Evolutionary conservation across 2,113 vertebrate genomes (phyloP), one percentile per base, ranked within the genome.

Genomic region (Corythornis vintsioides): DNA sequence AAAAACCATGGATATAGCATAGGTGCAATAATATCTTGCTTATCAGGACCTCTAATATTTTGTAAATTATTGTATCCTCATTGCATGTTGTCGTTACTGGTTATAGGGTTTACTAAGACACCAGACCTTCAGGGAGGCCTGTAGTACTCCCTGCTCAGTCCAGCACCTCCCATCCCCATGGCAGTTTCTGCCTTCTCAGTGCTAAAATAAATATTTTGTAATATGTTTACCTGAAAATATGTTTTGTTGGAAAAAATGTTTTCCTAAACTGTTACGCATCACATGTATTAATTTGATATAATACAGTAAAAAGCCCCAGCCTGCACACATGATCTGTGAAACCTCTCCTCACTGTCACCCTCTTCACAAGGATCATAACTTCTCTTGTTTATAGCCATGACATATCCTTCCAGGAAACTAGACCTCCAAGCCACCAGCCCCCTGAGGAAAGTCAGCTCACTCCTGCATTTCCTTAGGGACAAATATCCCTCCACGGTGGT

Each of bases 371-470:
- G 16, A 50, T 24, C 40, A 20, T 5, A 15, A 20, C 56, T 48
- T 40, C 11, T 67, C 16, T 48, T 47, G 24, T 35, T 26, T 25
- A 13, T 2, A 4, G 14, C 24, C 40, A 9, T 16, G 53, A 35
- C 16, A 11, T 24, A 20, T 42, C 45, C 13, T 79, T 45, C 43
- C 43, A 52, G 26, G 35, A 15, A 59, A 25, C 11, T 11, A 42
- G n/a, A 29, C 16, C 14, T 42, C 29, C 25, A 43, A 56, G 40
- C 7, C 11, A 61, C 21, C 47, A 74, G 67, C 31, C 48, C 17
- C 21, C 11, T 0, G 1, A 21, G 16, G 22, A 42, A 56, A 35
- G 26, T 29, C 0, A 1, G 2, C 10, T 6, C 15, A 55, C 11
- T 33, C 12, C 72, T 77, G 59, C 0, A 0, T 53, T 76, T 57